A percentile compares a stretch with the other conserved stretches of the same genome.
These are phyloP conservation scores for Caradrina kadenii DNA, from an alignment of 2,888 invertebrate species.

Conservation along the genomic window DNA sequence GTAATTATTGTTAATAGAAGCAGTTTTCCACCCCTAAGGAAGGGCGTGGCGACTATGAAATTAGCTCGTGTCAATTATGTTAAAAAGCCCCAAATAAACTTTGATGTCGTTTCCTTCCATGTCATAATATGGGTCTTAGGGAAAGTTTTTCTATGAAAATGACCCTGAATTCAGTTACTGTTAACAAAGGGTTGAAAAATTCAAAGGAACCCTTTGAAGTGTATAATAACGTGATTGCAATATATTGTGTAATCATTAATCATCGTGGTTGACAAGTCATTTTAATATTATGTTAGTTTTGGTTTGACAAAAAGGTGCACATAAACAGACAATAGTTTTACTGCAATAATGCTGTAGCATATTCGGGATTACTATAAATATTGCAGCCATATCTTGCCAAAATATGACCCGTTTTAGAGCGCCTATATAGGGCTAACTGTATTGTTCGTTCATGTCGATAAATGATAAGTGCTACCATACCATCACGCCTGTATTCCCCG, in stretches of 20 bases:
- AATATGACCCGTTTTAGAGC: too few relatives aligned
- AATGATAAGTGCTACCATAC: too few relatives aligned
- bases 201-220: neutral
- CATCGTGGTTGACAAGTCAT: neutral
- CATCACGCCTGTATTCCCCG: too few relatives aligned
- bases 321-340: too few relatives aligned
- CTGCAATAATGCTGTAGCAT: too few relatives aligned
- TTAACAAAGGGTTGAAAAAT: neutral
- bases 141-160: constrained; percentile 23
- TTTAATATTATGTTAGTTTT: neutral
- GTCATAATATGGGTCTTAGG: constrained; percentile 15
- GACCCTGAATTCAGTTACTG: constrained; percentile 3
- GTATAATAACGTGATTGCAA: constrained; percentile 1
- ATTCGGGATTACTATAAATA: too few relatives aligned
- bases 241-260: constrained; percentile 4
- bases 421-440: too few relatives aligned
- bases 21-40: constrained; percentile 31
- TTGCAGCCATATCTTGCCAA: too few relatives aligned
- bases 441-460: too few relatives aligned
- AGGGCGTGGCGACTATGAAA: constrained; percentile 43
- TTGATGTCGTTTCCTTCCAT: constrained; percentile 39
- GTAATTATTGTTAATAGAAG: constrained; percentile 48
- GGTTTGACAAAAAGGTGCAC: neutral
- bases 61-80: constrained; percentile 51
- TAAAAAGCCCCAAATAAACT: constrained; percentile 50